Conservation (phyloP, 2,888 invertebrate species). For the Ferdinandea cuprea region DNA sequence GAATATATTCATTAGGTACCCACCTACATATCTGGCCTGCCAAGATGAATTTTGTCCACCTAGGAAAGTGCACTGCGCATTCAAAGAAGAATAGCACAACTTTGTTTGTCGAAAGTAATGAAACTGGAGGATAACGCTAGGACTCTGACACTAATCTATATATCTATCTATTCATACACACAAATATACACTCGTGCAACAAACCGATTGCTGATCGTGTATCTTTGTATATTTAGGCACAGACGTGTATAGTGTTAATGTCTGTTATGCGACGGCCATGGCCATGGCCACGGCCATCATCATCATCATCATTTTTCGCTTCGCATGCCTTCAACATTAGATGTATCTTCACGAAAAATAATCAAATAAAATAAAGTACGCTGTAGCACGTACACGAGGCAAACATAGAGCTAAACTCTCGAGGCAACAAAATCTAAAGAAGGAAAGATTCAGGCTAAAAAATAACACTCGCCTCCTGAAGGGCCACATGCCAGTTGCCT, state of each 20-base stretch:
- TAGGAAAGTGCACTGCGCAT: slow-evolving; percentile 11
- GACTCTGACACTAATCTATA: too few relatives aligned
- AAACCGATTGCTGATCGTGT: too few relatives aligned
- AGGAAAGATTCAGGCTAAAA: slow-evolving; percentile 12
- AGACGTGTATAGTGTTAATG: too few relatives aligned
- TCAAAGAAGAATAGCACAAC: too few relatives aligned
- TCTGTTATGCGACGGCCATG: slow-evolving; percentile 58
- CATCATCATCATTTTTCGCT: slow-evolving; percentile 66
- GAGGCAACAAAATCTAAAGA: slow-evolving; percentile 14
- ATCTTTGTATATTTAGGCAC: too few relatives aligned
- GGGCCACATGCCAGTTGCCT: slow-evolving; percentile 60
- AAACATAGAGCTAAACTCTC: slow-evolving; percentile 1
- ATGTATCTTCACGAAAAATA: slow-evolving; percentile 70
- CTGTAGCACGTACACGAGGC: slow-evolving; percentile 54
- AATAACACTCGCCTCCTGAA: slow-evolving; percentile 51
- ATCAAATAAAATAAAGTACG: slow-evolving; percentile 70
- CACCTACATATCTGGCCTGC: too few relatives aligned
- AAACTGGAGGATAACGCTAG: too few relatives aligned
- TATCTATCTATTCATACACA: too few relatives aligned
- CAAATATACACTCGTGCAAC: too few relatives aligned
- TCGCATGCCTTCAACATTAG: slow-evolving; percentile 58
- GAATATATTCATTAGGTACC: too few relatives aligned
- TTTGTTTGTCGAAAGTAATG: too few relatives aligned
- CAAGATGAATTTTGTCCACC: too few relatives aligned
- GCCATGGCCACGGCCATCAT: slow-evolving; percentile 34